These are phyloP conservation scores for Pollachius pollachius DNA, from an alignment of 2,113 vertebrate genomes.

Conservation along the genomic window DNA sequence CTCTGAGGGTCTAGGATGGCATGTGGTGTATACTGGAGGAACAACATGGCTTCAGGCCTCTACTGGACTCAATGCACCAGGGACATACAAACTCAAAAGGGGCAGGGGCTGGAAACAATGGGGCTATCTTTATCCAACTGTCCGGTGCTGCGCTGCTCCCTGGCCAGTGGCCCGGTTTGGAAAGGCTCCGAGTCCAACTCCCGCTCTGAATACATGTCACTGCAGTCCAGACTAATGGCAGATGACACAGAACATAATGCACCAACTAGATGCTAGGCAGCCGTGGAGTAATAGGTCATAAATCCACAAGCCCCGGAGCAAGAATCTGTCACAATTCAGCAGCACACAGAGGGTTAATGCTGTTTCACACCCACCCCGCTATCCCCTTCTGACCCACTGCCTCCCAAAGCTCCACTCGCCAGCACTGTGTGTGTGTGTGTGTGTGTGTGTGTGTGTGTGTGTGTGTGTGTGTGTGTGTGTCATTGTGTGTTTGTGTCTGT, in stretches of 20 bases:
- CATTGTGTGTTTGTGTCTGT: neutral
- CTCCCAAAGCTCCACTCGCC: constrained; percentile 27
- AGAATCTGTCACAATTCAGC: constrained; percentile 80
- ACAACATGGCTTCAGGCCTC: constrained; percentile 67
- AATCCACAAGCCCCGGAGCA: constrained; percentile 79
- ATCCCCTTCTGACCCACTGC: constrained; percentile 40
- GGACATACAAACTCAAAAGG: constrained; percentile 53
- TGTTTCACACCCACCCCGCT: constrained; percentile 59
- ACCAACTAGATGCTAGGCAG: constrained; percentile 76
- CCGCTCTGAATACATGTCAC: constrained; percentile 85
- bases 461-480: neutral
- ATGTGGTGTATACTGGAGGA: constrained; percentile 31
- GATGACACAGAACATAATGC: constrained; percentile 89
- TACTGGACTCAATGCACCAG: constrained; percentile 79
- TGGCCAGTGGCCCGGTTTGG: constrained; percentile 52
- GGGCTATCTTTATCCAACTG: constrained; percentile 60
- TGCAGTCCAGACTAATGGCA: constrained; percentile 80
- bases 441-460: neutral
- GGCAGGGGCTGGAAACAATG: constrained; percentile 36
- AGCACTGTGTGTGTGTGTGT: constrained; percentile 5
- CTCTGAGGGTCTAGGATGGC: no score
- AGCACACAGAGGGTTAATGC: constrained; percentile 77
- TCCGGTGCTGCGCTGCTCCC: constrained; percentile 55
- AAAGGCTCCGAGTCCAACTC: constrained; percentile 33
- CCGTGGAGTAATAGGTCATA: constrained; percentile 84